phyloP scores from a whole-genome alignment of 2,888 invertebrate species.

The Melanostoma scalare region DNA sequence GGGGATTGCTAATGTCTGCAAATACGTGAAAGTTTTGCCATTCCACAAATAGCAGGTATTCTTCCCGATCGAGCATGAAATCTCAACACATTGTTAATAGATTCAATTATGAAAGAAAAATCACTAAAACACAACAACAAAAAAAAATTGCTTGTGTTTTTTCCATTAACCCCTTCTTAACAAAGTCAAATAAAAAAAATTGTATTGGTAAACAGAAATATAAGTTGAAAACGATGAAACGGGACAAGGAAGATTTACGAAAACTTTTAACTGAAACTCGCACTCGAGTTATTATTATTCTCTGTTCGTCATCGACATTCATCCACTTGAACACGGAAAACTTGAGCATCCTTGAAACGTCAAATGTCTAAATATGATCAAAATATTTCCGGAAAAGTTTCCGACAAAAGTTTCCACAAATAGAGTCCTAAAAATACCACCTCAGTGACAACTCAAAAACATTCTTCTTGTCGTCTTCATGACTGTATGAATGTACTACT shows the following conservation, averaged over 20 bases:
- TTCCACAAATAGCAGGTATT: no score
- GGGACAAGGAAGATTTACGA: slow-evolving; percentile 16
- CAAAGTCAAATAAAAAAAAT: no score
- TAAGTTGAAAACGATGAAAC: slow-evolving; percentile 20
- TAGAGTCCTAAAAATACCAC: slow-evolving; percentile 54
- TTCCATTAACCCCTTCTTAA: no score
- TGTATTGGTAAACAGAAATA: not conserved
- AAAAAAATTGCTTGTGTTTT: no score
- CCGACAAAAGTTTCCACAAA: slow-evolving; percentile 58
- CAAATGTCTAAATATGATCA: slow-evolving; percentile 71
- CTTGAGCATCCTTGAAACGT: slow-evolving; percentile 67
- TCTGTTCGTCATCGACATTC: slow-evolving; percentile 66
- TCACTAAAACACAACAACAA: no score
- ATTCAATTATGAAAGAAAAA: no score
- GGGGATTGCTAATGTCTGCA: no score
- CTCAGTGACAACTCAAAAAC: slow-evolving; percentile 65
- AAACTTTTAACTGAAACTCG: slow-evolving; percentile 63
- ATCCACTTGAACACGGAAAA: slow-evolving; percentile 65
- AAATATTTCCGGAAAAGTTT: slow-evolving; percentile 62
- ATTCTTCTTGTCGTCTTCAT: slow-evolving; percentile 31
- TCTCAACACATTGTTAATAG: no score
- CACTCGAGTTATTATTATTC: slow-evolving; percentile 54
- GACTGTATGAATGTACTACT: slow-evolving; percentile 7
- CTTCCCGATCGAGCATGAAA: no score
- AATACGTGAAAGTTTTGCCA: no score